Evolutionary conservation across 2,888 invertebrate species (phyloP).

Genomic region (Chrysomela aeneicollis): DNA sequence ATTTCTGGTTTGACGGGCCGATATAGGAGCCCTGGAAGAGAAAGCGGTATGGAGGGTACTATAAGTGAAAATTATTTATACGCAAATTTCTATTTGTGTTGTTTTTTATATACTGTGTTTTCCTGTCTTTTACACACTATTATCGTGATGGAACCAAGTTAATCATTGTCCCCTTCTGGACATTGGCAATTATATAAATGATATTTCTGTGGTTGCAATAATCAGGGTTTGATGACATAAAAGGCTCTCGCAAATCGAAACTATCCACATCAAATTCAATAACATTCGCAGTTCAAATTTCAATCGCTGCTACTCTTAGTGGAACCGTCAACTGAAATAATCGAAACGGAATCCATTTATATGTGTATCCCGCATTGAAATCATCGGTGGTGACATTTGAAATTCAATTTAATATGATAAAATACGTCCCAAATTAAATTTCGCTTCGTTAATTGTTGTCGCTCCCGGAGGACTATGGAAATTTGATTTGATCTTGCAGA

Average conservation of each 20-base stretch:
- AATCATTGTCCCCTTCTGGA: no score
- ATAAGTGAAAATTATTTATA: no score
- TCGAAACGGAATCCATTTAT: not conserved
- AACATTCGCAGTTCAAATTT: not conserved
- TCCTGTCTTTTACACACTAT: no score
- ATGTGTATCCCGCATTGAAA: not conserved
- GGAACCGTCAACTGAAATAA: not conserved
- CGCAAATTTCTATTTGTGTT: no score
- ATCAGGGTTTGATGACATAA: no score
- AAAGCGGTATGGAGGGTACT: no score
- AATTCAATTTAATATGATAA: not conserved
- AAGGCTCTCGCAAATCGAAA: not conserved
- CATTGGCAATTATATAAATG: no score
- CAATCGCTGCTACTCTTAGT: not conserved
- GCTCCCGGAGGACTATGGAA: not conserved
- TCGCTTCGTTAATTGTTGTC: not conserved
- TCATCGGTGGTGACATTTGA: not conserved
- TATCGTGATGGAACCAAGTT: no score
- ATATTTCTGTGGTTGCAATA: no score
- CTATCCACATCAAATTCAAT: not conserved
- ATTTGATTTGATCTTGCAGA: not conserved
- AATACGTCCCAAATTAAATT: not conserved
- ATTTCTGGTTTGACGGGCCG: no score
- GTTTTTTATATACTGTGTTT: no score
- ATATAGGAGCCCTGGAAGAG: no score